Evolutionary conservation across 2,113 vertebrate genomes (phyloP).

Genomic region (Mirza zaza): DNA sequence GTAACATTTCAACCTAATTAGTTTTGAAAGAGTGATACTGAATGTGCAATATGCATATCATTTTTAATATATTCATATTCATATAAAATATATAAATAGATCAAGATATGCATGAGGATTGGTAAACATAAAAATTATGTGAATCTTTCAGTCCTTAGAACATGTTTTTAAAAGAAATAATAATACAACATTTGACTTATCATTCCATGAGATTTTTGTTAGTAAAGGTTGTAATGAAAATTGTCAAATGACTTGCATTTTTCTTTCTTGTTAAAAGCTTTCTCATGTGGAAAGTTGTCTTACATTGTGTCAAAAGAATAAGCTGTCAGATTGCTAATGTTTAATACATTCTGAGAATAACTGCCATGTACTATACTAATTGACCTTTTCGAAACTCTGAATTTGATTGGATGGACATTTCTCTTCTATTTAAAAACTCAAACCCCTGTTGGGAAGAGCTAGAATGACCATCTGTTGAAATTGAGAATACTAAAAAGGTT

Average conservation of each 20-base stretch:
- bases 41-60: neutral
- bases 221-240: conserved; percentile 40
- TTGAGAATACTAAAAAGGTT: conserved; percentile 67
- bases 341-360: conserved; percentile 55
- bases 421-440: conserved; percentile 50
- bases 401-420: conserved; percentile 57
- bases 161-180: neutral
- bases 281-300: conserved; percentile 48
- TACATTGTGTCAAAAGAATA: conserved; percentile 63
- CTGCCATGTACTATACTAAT: conserved; percentile 52
- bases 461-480: conserved; percentile 53
- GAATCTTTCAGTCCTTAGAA: neutral
- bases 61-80: neutral
- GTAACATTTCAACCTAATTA: neutral
- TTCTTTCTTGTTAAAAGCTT: conserved; percentile 64
- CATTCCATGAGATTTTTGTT: neutral
- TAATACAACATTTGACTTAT: neutral
- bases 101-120: neutral
- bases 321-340: conserved; percentile 56
- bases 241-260: conserved; percentile 53
- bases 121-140: neutral
- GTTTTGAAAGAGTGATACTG: neutral
- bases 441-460: conserved; percentile 47
- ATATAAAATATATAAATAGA: neutral
- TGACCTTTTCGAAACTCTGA: conserved; percentile 72